A percentile compares a stretch with the other conserved stretches of the same genome.
Conservation (phyloP, 2,888 invertebrate species). For the Hipparchia sbordonii region DNA sequence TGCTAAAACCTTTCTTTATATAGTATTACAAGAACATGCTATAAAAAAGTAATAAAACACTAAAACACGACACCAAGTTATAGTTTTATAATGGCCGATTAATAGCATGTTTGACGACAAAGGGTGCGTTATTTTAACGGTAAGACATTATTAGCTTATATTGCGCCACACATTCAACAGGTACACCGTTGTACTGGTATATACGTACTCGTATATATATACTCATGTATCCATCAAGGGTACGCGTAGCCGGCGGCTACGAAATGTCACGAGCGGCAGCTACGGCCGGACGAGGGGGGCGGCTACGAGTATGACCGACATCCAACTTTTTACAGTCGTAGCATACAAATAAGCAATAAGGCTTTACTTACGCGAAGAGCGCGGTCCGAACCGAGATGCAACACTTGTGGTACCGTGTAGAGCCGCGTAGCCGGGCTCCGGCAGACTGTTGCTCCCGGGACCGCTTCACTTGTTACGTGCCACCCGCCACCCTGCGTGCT, state of each 20-base stretch:
- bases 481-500: slow-evolving; percentile 69
- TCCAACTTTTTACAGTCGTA: slow-evolving; percentile 32
- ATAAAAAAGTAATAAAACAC: background rate
- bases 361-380: slow-evolving; percentile 68
- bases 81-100: slow-evolving; percentile 1
- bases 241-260: slow-evolving; percentile 43
- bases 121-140: slow-evolving; percentile 20
- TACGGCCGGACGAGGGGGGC: slow-evolving; percentile 38
- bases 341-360: slow-evolving; percentile 56
- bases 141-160: slow-evolving; percentile 42
- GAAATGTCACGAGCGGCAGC: slow-evolving; percentile 40
- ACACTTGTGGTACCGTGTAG: slow-evolving; percentile 66
- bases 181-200: slow-evolving; percentile 56
- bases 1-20: background rate
- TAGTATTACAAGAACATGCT: background rate
- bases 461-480: slow-evolving; percentile 82
- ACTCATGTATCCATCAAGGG: slow-evolving; percentile 50
- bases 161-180: slow-evolving; percentile 73
- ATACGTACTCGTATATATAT: slow-evolving; percentile 39
- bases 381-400: slow-evolving; percentile 47
- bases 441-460: slow-evolving; percentile 83
- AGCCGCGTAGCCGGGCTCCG: slow-evolving; percentile 81
- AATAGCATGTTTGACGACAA: slow-evolving; percentile 7
- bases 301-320: slow-evolving; percentile 32
- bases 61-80: slow-evolving; percentile 5